Evolutionary conservation across 2,797 vertebrate species (phyloP), one percentile per base, ranked within the genome.

Genomic region (Gallinago solitaria): DNA sequence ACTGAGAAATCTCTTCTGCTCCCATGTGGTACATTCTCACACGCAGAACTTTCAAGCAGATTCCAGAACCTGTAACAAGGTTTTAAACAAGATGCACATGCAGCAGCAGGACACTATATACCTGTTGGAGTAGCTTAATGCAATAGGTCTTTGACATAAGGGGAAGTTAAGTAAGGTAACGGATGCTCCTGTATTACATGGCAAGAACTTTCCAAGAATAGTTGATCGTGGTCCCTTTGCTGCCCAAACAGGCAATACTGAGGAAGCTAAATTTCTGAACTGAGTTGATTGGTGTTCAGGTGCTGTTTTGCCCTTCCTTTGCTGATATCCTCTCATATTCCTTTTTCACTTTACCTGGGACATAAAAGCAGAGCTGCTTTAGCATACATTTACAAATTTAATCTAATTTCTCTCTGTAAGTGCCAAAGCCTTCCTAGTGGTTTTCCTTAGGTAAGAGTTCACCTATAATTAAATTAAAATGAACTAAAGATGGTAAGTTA

Each of bases 21-120:
- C 45, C 56, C 28, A 24, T 0, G 0, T 4, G 4, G 25, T 32
- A 28, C 45, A 39, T 33, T 63, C 5, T 6, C 51, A 63, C 17
- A 67, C 51, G 59, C 17, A 67, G 41, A 75, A 75, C 41, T 63
- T 82, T 23, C 41, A 37, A 41, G n/a, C 35, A 47, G 39, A 39
- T 39, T 39, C 39, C 39, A 39, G 41, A 54, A 65, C 15, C 43
- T 63, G 16, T 33, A 73, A 41, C 11, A 86, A 56, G 7, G 16
- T 73, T 86, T 78, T 56, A 59, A 35, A 41, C 3, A 30, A 86
- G 45, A 63, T 16, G 9, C 6, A 5, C 4, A 2, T 50, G 48
- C 37, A 80, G 39, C 56, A 84, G 56, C 15, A 87, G 27, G 15
- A 68, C 79, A 28, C 13, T 0, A n/a, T 3, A 33, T 16, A 65